These are phyloP conservation scores for Betta splendens DNA, from an alignment of 2,797 vertebrate species.

Conservation along the genomic window DNA sequence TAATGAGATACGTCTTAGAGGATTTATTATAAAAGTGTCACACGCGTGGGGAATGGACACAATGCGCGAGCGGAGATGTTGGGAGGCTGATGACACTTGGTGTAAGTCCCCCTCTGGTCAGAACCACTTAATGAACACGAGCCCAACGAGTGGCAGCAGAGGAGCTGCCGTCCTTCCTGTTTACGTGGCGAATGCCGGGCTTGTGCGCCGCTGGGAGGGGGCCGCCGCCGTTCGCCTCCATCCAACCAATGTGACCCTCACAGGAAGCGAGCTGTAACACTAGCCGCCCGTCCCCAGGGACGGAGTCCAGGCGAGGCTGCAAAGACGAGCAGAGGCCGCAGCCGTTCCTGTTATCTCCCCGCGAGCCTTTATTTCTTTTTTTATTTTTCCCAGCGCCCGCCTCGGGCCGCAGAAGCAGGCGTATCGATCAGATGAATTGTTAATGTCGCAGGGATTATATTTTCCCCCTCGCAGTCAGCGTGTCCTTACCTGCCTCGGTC, in stretches of 20 bases:
- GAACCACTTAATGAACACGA: constrained; percentile 24
- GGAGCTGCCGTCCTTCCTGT: constrained; percentile 40
- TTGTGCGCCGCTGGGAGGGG: constrained; percentile 25
- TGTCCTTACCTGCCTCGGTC: neutral
- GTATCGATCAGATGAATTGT: constrained; percentile 38
- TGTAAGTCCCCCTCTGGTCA: constrained; percentile 40
- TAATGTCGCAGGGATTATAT: constrained; percentile 25
- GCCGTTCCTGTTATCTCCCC: constrained; percentile 36
- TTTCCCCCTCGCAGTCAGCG: neutral
- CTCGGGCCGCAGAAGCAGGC: constrained; percentile 34
- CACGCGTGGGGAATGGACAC: neutral
- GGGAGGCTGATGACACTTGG: constrained; percentile 50
- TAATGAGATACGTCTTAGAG: constrained; percentile 6
- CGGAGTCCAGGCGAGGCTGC: constrained; percentile 30
- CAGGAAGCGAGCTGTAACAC: constrained; percentile 69
- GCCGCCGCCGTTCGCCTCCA: constrained; percentile 47
- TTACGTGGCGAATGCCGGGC: constrained; percentile 47
- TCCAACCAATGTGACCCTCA: constrained; percentile 67
- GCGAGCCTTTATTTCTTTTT: too few species aligned
- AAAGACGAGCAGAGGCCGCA: constrained; percentile 48
- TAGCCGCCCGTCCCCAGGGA: constrained; percentile 51
- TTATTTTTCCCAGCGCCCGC: constrained; percentile 30
- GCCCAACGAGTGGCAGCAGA: constrained; percentile 22
- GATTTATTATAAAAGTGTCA: neutral
- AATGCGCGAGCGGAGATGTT: constrained; percentile 15